These are phyloP conservation scores for Labrus mixtus DNA, from an alignment of 2,113 vertebrate species.

Conservation along the genomic window DNA sequence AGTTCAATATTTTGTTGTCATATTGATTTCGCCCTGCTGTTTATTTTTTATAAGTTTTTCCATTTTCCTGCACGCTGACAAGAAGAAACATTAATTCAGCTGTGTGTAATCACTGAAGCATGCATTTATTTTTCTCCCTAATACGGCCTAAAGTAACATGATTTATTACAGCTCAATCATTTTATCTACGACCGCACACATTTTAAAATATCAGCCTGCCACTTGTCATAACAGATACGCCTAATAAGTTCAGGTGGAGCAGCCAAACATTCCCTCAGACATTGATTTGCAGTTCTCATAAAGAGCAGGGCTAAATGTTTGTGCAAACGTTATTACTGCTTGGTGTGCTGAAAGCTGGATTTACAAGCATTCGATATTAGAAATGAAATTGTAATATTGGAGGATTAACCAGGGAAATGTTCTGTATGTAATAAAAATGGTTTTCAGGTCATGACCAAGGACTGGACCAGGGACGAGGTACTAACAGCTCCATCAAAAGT, in stretches of 20 bases:
- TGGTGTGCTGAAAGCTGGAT: slow-evolving; percentile 32
- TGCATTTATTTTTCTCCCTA: slow-evolving; percentile 47
- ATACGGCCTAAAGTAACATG: slow-evolving; percentile 43
- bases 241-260: slow-evolving; percentile 53
- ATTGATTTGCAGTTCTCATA: slow-evolving; percentile 69
- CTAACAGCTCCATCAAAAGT: neutral
- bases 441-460: slow-evolving; percentile 17
- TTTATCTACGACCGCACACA: slow-evolving; percentile 59
- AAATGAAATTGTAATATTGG: slow-evolving; percentile 31
- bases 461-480: neutral
- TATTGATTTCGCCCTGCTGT: slow-evolving; percentile 67
- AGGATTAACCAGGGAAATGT: slow-evolving; percentile 32
- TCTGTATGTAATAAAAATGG: slow-evolving; percentile 25
- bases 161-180: slow-evolving; percentile 66
- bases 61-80: slow-evolving; percentile 53
- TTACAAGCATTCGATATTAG: slow-evolving; percentile 12
- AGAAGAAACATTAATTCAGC: slow-evolving; percentile 48
- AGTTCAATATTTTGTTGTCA: slow-evolving; percentile 37
- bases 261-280: slow-evolving; percentile 34
- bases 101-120: slow-evolving; percentile 33
- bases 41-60: slow-evolving; percentile 57
- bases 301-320: slow-evolving; percentile 55
- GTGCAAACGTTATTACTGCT: slow-evolving; percentile 51
- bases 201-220: slow-evolving; percentile 53
- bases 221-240: slow-evolving; percentile 36